Conservation (phyloP, 2,888 invertebrate species). For the Lepidocyrtoides sp. region DNA sequence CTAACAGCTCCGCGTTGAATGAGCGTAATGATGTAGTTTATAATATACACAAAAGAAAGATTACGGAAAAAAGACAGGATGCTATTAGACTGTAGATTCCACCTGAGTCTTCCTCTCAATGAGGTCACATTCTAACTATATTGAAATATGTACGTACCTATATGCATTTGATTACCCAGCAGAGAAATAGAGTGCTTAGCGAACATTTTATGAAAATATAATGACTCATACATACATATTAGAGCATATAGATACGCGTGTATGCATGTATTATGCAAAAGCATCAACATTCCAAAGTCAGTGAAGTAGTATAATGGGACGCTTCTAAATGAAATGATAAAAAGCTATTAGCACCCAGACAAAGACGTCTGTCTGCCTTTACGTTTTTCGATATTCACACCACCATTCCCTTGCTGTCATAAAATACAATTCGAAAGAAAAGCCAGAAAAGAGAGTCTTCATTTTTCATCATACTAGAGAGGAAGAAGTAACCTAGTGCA, state of each 20-base stretch:
- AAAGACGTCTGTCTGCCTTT: neutral
- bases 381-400: neutral
- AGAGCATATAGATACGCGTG: neutral
- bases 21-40: conserved; percentile 19
- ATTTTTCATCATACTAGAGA: conserved; percentile 13
- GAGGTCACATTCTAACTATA: too few species aligned
- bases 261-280: conserved; percentile 3
- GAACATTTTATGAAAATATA: neutral
- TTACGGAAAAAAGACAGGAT: neutral
- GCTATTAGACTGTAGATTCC: neutral
- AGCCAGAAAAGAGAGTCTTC: conserved; percentile 48
- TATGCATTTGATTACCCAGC: neutral
- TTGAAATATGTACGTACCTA: too few species aligned
- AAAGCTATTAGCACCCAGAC: conserved; percentile 41
- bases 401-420: conserved; percentile 45
- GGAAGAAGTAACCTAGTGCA: conserved; percentile 19
- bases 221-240: neutral
- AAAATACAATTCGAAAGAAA: neutral
- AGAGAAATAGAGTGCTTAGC: neutral
- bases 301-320: conserved; percentile 32
- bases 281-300: neutral
- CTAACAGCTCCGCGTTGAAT: neutral
- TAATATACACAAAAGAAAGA: conserved; percentile 37
- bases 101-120: conserved; percentile 21
- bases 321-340: conserved; percentile 57